Evolutionary conservation across 2,888 invertebrate species (phyloP), one percentile per base, ranked within the genome.

Genomic region (Melitaea athalia): DNA sequence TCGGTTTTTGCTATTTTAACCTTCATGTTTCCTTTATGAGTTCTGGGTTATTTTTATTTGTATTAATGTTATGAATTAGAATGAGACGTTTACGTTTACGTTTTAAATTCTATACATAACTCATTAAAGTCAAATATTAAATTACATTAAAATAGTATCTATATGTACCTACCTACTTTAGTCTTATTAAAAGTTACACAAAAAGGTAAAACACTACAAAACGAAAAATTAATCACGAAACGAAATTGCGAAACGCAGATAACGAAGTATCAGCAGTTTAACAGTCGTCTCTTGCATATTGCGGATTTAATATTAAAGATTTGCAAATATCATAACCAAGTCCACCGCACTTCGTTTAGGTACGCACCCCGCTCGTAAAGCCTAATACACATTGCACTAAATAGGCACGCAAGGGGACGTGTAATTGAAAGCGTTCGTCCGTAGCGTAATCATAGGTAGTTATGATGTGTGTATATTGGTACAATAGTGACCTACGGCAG

Each of bases 221-320:
- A 24, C 50, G 47, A 66, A 53, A 53, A 66, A 15, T 60, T 45
- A 49, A 55, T 14, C 55, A 55, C 33, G 55, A 55, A 66, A 47
- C 8, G 33, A 38, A 24, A 47, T 33, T 89, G 89, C 78, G 80
- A 76, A 77, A 77, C 76, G 79, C 76, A 83, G 89, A 89, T 89
- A 88, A 85, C 83, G 24, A 77, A 75, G 80, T 77, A 78, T 70
- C 69, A 71, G 52, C 61, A 72, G 3, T 72, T 70, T 68, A 71
- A 47, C 61, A 72, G 8, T 72, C 71, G 73, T 78, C 82, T 85
- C 83, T 81, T 78, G 77, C 76, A 76, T 74, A 77, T 80, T 81
- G 79, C 81, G 78, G 85, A 86, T 87, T 87, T 83, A 87, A 85
- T 89, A 89, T 88, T 87, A 78, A 89, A 87, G 79, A 87, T 83